Base-by-base conservation (phyloP, 2,888 invertebrate species). In the Papilio elwesi region DNA sequence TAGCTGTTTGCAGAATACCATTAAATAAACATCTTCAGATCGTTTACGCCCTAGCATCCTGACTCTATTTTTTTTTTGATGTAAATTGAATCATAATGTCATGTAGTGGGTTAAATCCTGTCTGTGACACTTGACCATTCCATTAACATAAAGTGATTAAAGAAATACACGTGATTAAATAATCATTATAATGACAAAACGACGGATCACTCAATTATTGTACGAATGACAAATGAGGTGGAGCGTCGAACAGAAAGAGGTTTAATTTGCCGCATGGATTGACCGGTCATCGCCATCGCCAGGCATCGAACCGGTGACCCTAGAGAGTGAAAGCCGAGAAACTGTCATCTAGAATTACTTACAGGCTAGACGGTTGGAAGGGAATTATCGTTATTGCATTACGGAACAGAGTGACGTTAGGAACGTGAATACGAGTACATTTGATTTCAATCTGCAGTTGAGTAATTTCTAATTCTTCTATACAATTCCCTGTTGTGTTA, bases 281-380 rank as follows among this genome's bases (percentile, higher is more conserved):
- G 82, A 78, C 77, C 68, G 72, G 77, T 74, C 77, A 76, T 77
- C 68, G 75, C 75, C 78, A 76, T 78, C 76, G 80, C 79, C 84
- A 83, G 83, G 79, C 84, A 76, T 84, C 87, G 88, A 88, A 87
- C 89, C 84, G 81, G 78, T 81, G 87, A 89, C 88, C 83, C 80
- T 75, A 71, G 82, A 75, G 73, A 81, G 89, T 82, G 90, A 90
- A 90, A 89, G 89, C 82, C 80, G 80, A 79, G 80, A 84, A 82
- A 83, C 80, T 80, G 78, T 78, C 82, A 81, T 82, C 83, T 87
- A 78, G 82, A 82, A 81, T 87, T 87, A 87, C 87, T 73, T 73
- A 76, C 74, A 71, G 73, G 75, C 75, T 76, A 75, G 76, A 79
- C 78, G 76, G 76, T 79, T 73, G 73, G 78, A 80, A 75, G 74